Evolutionary conservation across 2,888 invertebrate species (phyloP).

Genomic region (Crematogaster levior): DNA sequence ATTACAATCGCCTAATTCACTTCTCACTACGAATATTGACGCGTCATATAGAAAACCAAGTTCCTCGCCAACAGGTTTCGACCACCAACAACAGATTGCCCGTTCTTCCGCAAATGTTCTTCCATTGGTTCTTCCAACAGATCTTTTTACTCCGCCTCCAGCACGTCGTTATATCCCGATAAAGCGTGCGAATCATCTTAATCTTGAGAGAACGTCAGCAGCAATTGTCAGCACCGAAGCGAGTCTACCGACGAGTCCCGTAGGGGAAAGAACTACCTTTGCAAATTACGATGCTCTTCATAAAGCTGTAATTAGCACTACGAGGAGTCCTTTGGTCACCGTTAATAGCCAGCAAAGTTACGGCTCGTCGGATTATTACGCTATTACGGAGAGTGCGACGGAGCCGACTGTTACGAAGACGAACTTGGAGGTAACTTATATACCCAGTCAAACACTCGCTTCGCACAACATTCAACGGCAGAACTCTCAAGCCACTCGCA

Average conservation of each 20-base stretch:
- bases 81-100: not conserved
- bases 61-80: not conserved
- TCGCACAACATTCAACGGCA: not conserved
- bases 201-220: not conserved
- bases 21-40: not conserved
- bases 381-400: not conserved
- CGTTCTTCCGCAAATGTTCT: constrained; percentile 33
- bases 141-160: not conserved
- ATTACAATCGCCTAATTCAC: not conserved
- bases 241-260: not conserved
- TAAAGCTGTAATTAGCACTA: not conserved
- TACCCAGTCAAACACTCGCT: constrained; percentile 4
- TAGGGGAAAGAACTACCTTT: not conserved
- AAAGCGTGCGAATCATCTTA: constrained; percentile 1
- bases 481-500: not conserved
- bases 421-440: not conserved
- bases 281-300: not conserved
- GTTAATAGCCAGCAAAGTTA: not conserved
- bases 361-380: not conserved
- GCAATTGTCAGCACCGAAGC: not conserved
- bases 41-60: not conserved
- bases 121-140: constrained; percentile 35
- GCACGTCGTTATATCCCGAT: constrained; percentile 23
- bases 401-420: not conserved
- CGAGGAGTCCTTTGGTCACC: not conserved